A percentile compares a stretch with the other conserved stretches of the same genome.
These are phyloP conservation scores for Metellina segmentata DNA, from an alignment of 2,888 invertebrate genomes.

Conservation along the genomic window DNA sequence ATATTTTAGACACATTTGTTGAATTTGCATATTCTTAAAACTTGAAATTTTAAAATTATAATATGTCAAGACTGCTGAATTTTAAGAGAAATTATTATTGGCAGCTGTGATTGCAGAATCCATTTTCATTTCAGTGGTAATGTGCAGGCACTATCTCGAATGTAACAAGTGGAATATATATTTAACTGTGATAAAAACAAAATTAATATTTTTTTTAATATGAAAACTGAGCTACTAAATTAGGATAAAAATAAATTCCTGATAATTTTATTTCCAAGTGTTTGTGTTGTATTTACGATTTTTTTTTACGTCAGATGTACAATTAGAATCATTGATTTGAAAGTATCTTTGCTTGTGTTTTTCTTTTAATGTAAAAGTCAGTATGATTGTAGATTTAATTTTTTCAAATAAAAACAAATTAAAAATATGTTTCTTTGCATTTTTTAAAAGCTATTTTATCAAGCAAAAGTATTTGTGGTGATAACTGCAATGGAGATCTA, in stretches of 20 bases:
- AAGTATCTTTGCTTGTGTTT: neutral
- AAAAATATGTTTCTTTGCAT: neutral
- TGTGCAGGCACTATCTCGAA: neutral
- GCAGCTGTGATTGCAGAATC: too few species aligned
- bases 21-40: neutral
- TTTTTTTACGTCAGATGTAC: constrained; percentile 7
- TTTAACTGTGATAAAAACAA: neutral
- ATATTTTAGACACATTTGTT: neutral
- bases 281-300: neutral
- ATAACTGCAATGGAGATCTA: too few species aligned
- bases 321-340: constrained; percentile 7
- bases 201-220: neutral
- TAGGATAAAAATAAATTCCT: neutral
- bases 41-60: too few species aligned
- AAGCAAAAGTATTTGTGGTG: too few species aligned
- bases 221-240: too few species aligned
- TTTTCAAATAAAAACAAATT: constrained; percentile 30
- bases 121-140: neutral
- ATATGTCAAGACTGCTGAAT: too few species aligned
- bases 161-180: neutral
- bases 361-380: neutral
- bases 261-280: neutral
- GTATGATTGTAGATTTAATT: constrained; percentile 52
- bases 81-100: too few species aligned
- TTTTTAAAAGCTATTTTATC: too few species aligned